Base-by-base conservation (phyloP, 1,140 invertebrate genomes). In the Zaprionus vittiger region DNA sequence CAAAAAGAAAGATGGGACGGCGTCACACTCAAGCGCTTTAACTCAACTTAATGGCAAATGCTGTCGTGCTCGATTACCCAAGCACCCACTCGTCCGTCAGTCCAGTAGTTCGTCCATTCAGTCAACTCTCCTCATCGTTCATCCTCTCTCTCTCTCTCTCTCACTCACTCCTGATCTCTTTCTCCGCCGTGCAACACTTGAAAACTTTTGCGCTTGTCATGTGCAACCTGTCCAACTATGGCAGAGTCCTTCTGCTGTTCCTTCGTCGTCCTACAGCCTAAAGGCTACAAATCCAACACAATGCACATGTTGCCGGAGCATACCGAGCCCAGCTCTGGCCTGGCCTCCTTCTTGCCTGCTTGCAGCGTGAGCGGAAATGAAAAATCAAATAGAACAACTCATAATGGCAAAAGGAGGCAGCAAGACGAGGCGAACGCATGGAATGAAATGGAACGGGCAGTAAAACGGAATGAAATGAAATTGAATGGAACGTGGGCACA, bases 31-130 rank as follows among this genome's bases (percentile, higher is more conserved):
- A 74, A 73, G 57, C 65, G 78, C 74, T 71, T 83, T 81, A 89
- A 77, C 84, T 84, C 81, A 87, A 84, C 81, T 87, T 89, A 87
- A 89, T 89, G 84, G 84, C 84, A 87, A 79, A 75, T 89, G 84
- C 84, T 83, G 80, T 89, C 84, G 80, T 87, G 83, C 80, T 89
- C 82, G 84, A 87, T 87, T 87, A 89, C 77, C 84, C 83, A 55
- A 67, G 64, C 77, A 44, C 44, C 67, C 49, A 34, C 66, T 47
- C 14, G 38, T 56, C 37, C 47, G 20, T 56, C 11, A 54, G n/a
- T 31, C 52, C 49, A 24, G 28, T 9, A n/a, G 22, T 17, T 22
- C 54, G 22, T 56, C 54, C 22, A 56, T 20, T 41, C 44, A 49
- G 17, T 6, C 11, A 17, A 6, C n/a, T n/a, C 47, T 24, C 5